Percentiles rank a stretch among this genome's conserved stretches.
These are phyloP conservation scores for Thomomys bottae DNA, from an alignment of 2,113 vertebrate genomes.

Conservation along the genomic window DNA sequence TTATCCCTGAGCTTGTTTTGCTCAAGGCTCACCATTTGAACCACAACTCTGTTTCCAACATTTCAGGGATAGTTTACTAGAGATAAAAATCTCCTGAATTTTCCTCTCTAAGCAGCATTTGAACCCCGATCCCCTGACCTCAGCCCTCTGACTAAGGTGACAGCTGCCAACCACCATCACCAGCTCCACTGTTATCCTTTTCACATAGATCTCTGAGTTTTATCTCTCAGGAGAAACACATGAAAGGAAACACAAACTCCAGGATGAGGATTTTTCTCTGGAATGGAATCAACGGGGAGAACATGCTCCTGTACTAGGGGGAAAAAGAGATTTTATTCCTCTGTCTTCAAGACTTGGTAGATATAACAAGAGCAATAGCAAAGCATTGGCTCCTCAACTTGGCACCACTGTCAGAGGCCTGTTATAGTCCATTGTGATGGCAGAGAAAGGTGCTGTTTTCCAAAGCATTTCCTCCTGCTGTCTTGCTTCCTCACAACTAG, in stretches of 20 bases:
- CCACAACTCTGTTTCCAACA: too few relatives aligned
- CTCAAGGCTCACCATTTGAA: too few relatives aligned
- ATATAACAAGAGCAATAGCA: neutral
- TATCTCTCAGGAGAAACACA: neutral
- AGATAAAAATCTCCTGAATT: too few relatives aligned
- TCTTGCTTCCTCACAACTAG: neutral
- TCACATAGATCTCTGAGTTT: conserved; percentile 8
- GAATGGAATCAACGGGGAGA: neutral
- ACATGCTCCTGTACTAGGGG: neutral
- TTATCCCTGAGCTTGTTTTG: too few relatives aligned
- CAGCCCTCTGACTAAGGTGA: too few relatives aligned
- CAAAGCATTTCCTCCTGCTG: neutral
- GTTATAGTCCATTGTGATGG: neutral
- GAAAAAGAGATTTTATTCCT: conserved; percentile 19
- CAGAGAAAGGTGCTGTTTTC: neutral
- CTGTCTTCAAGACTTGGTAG: neutral
- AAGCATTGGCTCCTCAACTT: neutral
- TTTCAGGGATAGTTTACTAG: too few relatives aligned
- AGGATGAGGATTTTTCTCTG: neutral
- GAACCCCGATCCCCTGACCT: too few relatives aligned
- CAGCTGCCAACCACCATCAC: too few relatives aligned
- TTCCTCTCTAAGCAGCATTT: too few relatives aligned
- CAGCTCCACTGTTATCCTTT: neutral
- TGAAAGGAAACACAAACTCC: neutral
- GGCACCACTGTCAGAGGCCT: too few relatives aligned